A percentile compares a stretch with the other conserved stretches of the same genome.
These are phyloP conservation scores for Nematostella vectensis DNA, from an alignment of 92 coral and sea anemone species.

Conservation along the genomic window DNA sequence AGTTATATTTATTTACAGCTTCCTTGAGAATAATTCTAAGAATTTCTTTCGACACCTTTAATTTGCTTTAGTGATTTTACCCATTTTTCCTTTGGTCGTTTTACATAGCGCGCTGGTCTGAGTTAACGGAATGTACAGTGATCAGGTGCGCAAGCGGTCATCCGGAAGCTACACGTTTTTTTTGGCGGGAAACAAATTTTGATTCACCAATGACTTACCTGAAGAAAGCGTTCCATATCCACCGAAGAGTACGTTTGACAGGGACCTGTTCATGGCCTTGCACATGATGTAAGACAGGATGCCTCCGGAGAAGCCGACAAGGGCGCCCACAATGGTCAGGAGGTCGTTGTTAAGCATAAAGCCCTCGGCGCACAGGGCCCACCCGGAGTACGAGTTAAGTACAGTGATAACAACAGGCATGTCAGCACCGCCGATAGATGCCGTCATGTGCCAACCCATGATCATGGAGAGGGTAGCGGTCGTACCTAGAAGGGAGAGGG, in stretches of 20 bases:
- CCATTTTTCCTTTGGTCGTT: no score
- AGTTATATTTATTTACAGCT: no score
- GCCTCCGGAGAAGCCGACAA: constrained; percentile 99
- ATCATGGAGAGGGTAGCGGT: constrained; percentile 82
- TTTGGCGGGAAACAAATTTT: no score
- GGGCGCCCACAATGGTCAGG: constrained; percentile 95
- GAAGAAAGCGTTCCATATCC: constrained; percentile 97
- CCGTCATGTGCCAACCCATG: constrained; percentile 99
- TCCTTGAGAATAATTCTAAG: no score
- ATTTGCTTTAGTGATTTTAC: no score
- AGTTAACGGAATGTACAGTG: no score
- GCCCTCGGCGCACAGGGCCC: constrained; percentile 99
- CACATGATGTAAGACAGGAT: constrained; percentile 99
- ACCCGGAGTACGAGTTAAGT: constrained; percentile 97
- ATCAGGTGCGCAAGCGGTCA: no score
- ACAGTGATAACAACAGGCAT: constrained; percentile 99
- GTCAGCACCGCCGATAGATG: constrained; percentile 98
- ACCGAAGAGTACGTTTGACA: constrained; percentile 85
- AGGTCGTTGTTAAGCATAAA: constrained; percentile 96
- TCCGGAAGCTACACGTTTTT: no score
- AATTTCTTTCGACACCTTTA: no score
- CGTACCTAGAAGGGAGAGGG: constrained; percentile 43
- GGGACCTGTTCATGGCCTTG: constrained; percentile 97
- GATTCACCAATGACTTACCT: constrained; percentile 76
- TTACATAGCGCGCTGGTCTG: no score